These are phyloP conservation scores for Bos indicus DNA, from an alignment of 2,113 vertebrate species.

Conservation along the genomic window DNA sequence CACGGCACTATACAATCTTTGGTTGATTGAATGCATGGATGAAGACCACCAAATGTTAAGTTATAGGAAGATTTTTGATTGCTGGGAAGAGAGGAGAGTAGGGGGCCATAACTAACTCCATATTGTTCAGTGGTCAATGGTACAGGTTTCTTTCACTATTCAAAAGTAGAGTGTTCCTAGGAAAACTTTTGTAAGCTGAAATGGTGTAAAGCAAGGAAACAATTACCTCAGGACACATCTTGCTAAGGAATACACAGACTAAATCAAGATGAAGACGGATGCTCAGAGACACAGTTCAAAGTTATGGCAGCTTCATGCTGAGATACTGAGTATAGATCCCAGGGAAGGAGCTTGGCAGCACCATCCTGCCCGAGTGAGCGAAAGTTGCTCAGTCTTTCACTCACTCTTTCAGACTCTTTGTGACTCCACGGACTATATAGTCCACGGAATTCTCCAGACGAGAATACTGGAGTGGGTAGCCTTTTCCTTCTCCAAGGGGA, in stretches of 20 bases:
- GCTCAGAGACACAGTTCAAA: background rate
- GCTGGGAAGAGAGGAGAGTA: background rate
- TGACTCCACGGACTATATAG: background rate
- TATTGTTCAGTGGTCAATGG: background rate
- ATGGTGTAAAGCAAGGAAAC: background rate
- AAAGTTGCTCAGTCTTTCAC: background rate
- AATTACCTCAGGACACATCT: background rate
- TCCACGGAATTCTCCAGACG: background rate
- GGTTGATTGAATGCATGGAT: background rate
- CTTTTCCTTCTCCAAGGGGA: background rate
- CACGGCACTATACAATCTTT: background rate
- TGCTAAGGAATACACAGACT: background rate
- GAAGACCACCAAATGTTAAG: background rate
- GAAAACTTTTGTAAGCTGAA: background rate
- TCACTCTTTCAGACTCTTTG: background rate
- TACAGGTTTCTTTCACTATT: background rate
- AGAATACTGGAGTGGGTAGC: background rate
- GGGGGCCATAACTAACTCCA: background rate
- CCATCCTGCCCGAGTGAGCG: background rate
- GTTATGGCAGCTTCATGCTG: background rate
- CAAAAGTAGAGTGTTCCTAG: background rate
- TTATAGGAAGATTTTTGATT: background rate
- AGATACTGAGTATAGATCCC: background rate
- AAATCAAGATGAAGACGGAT: background rate
- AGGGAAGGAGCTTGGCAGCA: background rate